Base-by-base conservation (phyloP, 2,797 vertebrate genomes). In the Malacoctenus gilli region DNA sequence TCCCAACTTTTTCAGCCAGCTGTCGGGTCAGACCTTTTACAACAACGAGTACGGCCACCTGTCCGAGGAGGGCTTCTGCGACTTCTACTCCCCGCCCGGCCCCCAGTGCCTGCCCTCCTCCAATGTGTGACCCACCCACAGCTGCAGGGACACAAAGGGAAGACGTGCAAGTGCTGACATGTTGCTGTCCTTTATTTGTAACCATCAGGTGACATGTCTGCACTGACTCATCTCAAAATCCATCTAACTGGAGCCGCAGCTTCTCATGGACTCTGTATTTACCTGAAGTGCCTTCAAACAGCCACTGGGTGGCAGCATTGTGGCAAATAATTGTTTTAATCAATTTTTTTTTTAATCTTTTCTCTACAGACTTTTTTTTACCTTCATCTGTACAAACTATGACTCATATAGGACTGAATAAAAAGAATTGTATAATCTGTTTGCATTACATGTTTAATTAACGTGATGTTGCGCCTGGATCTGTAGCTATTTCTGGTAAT, bases 21-120 rank as follows among this genome's bases (percentile, higher is more conserved):
- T 88, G 4, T 92, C 94, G 10, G 95, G 95, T 68, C 96, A 97
- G 89, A 96, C 94, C 88, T 95, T 98, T 90, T 96, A 97, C 91
- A 97, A 97, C 92, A 98, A 95, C 70, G 95, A 98, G 89, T 98
- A 96, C 0, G 95, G 95, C 39, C 95, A 95, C 81, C 92, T 98
- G 81, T 94, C 92, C 0, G 93, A 95, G 72, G 91, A 90, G 22
- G 90, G 87, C 53, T 81, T 91, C 83, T 87, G 88, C 1, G 87
- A 92, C 84, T 93, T 93, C 87, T 93, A 92, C 87, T 89, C 89
- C 31, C 67, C 85, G 0, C 82, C 85, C 0, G 85, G 88, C 10
- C 46, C 53, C 22, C 39, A 59, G 22, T 83, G 79, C 52, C 77
- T 72, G 14, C 82, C 87, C 11, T 87, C 89, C 32, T 90, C 85